Conservation (phyloP, 2,113 vertebrate genomes). For the Pterophyllum scalare region DNA sequence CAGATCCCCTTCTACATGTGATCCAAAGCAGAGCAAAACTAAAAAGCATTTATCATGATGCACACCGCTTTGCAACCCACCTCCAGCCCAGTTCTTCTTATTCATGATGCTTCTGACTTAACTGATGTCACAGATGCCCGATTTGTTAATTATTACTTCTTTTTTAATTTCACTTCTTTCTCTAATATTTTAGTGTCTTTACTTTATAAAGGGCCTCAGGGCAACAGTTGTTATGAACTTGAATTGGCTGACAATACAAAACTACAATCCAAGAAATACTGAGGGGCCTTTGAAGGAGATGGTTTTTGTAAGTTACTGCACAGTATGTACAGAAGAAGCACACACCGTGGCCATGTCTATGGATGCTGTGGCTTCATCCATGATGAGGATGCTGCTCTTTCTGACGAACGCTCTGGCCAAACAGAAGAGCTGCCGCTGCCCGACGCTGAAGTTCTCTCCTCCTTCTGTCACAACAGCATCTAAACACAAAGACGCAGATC, state of each 20-base stretch:
- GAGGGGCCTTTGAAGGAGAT: not conserved
- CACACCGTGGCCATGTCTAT: slow-evolving; percentile 98
- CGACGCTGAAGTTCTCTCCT: slow-evolving; percentile 98
- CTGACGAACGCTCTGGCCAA: slow-evolving; percentile 95
- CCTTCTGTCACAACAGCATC: slow-evolving; percentile 95
- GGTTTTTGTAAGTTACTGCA: not conserved
- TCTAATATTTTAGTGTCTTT: not conserved
- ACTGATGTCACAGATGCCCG: not conserved
- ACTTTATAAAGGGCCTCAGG: not conserved
- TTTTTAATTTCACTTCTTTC: no score
- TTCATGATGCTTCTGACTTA: not conserved
- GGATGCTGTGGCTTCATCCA: slow-evolving; percentile 98
- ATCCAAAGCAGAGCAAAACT: not conserved
- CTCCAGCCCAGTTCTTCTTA: not conserved
- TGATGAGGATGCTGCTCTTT: slow-evolving; percentile 98
- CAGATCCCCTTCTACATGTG: not conserved
- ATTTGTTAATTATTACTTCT: not conserved
- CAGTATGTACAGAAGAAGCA: not conserved
- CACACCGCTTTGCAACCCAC: not conserved
- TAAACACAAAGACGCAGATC: not conserved
- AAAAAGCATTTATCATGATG: not conserved
- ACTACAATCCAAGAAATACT: not conserved
- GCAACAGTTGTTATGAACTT: not conserved
- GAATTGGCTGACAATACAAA: not conserved
- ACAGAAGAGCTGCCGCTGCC: slow-evolving; percentile 97